phyloP scores from a whole-genome alignment of 2,888 invertebrate species.

The Colletes collaris region DNA sequence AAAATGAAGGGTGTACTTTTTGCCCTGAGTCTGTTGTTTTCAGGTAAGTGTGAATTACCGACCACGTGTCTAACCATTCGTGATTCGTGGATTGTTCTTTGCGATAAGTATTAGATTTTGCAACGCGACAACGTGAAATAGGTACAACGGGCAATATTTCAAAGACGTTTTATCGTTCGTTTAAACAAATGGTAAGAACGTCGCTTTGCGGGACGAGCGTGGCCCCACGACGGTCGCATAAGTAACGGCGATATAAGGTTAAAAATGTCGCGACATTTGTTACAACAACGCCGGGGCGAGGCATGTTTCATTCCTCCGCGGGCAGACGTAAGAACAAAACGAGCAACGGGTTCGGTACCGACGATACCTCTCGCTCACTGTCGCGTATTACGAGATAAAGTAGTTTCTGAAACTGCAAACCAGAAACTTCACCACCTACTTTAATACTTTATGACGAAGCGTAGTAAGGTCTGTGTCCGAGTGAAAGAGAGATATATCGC shows the following conservation, averaged over 20 bases:
- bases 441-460: conserved; percentile 51
- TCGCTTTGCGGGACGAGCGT: not conserved
- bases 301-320: conserved; percentile 24
- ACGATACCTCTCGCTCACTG: conserved; percentile 29
- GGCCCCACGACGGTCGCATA: not conserved
- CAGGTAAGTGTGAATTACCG: conserved; percentile 75
- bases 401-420: conserved; percentile 47
- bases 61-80: conserved; percentile 17
- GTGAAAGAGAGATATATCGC: conserved; percentile 21
- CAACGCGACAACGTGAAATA: too few species aligned
- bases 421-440: conserved; percentile 50
- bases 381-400: conserved; percentile 51
- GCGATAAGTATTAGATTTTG: not conserved
- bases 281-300: conserved; percentile 27
- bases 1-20: conserved; percentile 81
- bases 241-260: not conserved
- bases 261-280: conserved; percentile 36
- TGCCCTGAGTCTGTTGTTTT: conserved; percentile 79
- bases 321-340: conserved; percentile 7
- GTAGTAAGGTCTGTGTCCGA: conserved; percentile 25
- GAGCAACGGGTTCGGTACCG: conserved; percentile 16
- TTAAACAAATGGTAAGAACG: not conserved
- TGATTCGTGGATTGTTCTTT: conserved; percentile 26
- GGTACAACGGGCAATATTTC: too few species aligned
- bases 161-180: not conserved